Evolutionary conservation across 92 coral and sea anemone species (phyloP).

Genomic region (Parazoanthus atlanticus): DNA sequence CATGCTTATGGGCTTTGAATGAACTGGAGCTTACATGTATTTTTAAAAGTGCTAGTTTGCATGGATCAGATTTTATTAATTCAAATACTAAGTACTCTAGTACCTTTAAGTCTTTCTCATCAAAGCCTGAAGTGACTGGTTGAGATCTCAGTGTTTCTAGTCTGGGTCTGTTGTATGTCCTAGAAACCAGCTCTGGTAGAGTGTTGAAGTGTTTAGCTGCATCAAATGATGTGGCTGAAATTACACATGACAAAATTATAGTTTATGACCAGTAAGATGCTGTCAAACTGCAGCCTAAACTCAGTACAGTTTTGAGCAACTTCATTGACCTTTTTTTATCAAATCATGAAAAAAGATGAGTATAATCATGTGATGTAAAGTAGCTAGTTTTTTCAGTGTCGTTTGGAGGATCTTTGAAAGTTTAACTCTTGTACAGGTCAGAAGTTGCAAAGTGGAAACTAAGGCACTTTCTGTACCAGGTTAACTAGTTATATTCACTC

Average conservation of each 20-base stretch:
- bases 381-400: not conserved
- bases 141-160: conserved; percentile 60
- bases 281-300: not conserved
- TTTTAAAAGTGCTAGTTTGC: too few species aligned
- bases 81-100: not conserved
- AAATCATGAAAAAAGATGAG: too few species aligned
- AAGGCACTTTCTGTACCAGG: not conserved
- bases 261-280: not conserved
- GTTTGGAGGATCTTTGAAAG: not conserved
- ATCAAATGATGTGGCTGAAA: conserved; percentile 78
- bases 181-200: conserved; percentile 72
- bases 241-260: not conserved
- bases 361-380: not conserved
- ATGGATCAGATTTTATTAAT: not conserved
- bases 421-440: too few species aligned
- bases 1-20: too few species aligned
- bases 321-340: too few species aligned
- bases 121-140: conserved; percentile 47
- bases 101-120: conserved; percentile 68
- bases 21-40: not conserved
- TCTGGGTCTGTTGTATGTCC: conserved; percentile 86
- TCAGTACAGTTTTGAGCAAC: not conserved
- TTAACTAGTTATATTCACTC: too few species aligned
- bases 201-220: conserved; percentile 81
- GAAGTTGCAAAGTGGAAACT: not conserved